Percentiles rank a stretch among this genome's conserved stretches.
These are phyloP conservation scores for Diplodus sargus DNA, from an alignment of 2,797 vertebrate species.

Conservation along the genomic window DNA sequence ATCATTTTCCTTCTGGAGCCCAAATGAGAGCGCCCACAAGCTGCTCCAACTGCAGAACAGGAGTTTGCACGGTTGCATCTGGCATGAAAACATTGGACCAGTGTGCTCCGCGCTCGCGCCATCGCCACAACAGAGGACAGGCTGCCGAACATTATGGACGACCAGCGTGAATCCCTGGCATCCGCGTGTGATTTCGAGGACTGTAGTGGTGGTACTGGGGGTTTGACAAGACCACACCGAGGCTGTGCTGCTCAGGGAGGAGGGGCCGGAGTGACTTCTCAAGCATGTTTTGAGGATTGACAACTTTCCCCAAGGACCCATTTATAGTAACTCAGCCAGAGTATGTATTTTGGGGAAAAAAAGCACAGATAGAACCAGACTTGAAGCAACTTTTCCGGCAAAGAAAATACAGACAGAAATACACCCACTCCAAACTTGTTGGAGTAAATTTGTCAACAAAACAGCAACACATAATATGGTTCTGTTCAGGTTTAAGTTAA, in stretches of 20 bases:
- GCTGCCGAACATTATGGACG: conserved; percentile 74
- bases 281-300: conserved; percentile 4
- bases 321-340: background rate
- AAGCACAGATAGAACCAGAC: background rate
- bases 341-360: background rate
- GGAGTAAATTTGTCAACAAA: background rate
- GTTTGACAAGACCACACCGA: conserved; percentile 62
- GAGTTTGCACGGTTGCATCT: conserved; percentile 69
- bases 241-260: conserved; percentile 23
- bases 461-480: background rate
- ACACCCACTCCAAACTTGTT: no score
- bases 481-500: background rate
- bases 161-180: conserved; percentile 73
- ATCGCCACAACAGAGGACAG: conserved; percentile 68
- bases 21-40: conserved; percentile 37
- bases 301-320: background rate
- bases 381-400: background rate
- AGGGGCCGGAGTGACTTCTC: background rate
- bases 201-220: conserved; percentile 27
- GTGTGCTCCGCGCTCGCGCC: conserved; percentile 64
- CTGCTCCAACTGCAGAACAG: conserved; percentile 59
- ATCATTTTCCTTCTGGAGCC: conserved; percentile 58
- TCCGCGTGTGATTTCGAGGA: conserved; percentile 36
- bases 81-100: conserved; percentile 71
- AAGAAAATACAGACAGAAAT: background rate